Conservation (phyloP, 2,888 invertebrate species). For the Drosophila affinis region DNA sequence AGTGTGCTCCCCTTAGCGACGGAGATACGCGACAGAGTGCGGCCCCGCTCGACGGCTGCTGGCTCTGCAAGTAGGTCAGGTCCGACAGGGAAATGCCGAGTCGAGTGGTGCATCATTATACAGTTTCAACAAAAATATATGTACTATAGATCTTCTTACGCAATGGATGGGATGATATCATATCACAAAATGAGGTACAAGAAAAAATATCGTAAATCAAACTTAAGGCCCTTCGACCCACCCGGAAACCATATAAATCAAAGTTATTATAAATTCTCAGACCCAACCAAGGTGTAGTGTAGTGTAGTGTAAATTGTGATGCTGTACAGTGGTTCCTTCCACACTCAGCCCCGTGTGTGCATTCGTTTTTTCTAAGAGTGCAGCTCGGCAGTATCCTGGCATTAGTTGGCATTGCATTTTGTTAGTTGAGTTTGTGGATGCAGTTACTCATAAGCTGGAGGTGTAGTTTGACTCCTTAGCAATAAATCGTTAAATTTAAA, state of each 20-base stretch:
- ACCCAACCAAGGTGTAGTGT: conserved; percentile 7
- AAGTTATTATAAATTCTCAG: conserved; percentile 2
- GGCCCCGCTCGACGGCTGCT: conserved; percentile 85
- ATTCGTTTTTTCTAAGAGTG: neutral
- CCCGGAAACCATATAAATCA: conserved; percentile 18
- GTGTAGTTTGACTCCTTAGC: conserved; percentile 31
- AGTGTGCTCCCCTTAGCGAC: conserved; percentile 91
- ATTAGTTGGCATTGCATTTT: conserved; percentile 35
- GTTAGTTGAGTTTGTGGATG: conserved; percentile 43
- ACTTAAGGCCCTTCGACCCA: conserved; percentile 27
- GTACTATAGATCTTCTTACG: neutral
- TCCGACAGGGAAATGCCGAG: conserved; percentile 52
- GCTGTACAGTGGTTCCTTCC: conserved; percentile 2
- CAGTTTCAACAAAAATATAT: conserved; percentile 38
- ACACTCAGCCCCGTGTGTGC: conserved; percentile 41
- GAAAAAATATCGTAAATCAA: conserved; percentile 41
- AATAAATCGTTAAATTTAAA: conserved; percentile 10
- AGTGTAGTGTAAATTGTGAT: neutral
- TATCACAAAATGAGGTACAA: conserved; percentile 41
- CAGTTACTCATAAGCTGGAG: conserved; percentile 9
- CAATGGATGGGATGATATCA: conserved; percentile 20
- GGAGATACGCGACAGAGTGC: conserved; percentile 88
- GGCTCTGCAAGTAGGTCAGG: conserved; percentile 82
- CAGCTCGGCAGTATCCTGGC: conserved; percentile 27
- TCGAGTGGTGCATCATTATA: conserved; percentile 55